These are phyloP conservation scores for Sycophila texana DNA, from an alignment of 2,888 invertebrate species.

Conservation along the genomic window DNA sequence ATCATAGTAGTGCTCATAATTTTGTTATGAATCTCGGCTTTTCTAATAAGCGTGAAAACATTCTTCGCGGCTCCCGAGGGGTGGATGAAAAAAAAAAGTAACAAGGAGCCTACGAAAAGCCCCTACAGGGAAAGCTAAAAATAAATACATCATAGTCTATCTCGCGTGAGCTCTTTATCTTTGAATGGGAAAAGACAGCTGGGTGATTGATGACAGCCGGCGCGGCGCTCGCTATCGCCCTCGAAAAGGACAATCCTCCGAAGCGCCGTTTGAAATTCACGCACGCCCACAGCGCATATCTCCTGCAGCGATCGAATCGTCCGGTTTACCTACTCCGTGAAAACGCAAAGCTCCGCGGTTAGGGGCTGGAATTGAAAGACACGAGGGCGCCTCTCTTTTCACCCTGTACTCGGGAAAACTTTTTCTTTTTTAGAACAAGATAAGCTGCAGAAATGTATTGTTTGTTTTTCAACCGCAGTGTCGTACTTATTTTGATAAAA, in stretches of 20 bases:
- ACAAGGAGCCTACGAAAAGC: neutral
- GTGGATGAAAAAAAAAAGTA: neutral
- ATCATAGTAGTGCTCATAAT: too few species aligned
- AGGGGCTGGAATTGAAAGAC: neutral
- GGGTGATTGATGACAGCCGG: slow-evolving; percentile 42
- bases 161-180: slow-evolving; percentile 35
- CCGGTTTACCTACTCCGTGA: neutral
- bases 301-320: slow-evolving; percentile 19
- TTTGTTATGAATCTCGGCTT: too few species aligned
- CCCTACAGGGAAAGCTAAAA: slow-evolving; percentile 10
- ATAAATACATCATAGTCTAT: slow-evolving; percentile 47
- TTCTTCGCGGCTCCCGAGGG: neutral
- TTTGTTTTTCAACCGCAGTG: too few species aligned
- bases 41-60: neutral
- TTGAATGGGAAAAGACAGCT: slow-evolving; percentile 44
- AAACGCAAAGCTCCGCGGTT: neutral
- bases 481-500: too few species aligned
- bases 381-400: neutral
- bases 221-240: slow-evolving; percentile 11
- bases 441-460: too few species aligned
- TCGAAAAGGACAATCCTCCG: slow-evolving; percentile 43
- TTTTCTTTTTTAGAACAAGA: too few species aligned
- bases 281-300: slow-evolving; percentile 24
- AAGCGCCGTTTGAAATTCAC: slow-evolving; percentile 39
- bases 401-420: neutral